phyloP scores from a whole-genome alignment of 2,797 vertebrate genomes.

The Bufotes viridis region DNA sequence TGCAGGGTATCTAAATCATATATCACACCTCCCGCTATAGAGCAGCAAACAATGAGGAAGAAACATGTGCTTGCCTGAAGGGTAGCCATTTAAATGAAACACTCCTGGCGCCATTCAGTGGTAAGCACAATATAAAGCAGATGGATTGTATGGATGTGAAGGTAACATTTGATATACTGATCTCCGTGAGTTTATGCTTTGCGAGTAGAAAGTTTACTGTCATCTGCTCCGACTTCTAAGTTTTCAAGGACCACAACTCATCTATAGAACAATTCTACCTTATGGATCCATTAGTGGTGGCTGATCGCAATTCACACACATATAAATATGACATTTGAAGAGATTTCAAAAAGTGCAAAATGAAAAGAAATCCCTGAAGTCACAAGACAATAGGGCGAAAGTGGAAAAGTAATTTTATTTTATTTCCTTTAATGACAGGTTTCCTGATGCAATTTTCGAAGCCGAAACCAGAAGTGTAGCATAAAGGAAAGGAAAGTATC shows the following conservation, averaged over 20 bases:
- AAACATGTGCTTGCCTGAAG: slow-evolving; percentile 59
- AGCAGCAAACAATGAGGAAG: slow-evolving; percentile 26
- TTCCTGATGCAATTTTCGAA: too few relatives aligned
- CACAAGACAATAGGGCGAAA: too few relatives aligned
- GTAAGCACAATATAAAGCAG: slow-evolving; percentile 40
- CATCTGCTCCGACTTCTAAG: slow-evolving; percentile 30
- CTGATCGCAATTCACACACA: background rate
- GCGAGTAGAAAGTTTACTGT: slow-evolving; percentile 7
- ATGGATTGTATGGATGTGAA: slow-evolving; percentile 54
- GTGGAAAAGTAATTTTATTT: background rate
- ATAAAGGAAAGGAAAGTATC: too few relatives aligned
- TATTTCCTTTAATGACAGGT: too few relatives aligned
- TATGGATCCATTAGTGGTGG: background rate
- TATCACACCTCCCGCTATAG: slow-evolving; percentile 35
- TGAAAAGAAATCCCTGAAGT: background rate
- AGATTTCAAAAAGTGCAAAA: background rate
- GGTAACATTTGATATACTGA: slow-evolving; percentile 41
- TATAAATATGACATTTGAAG: background rate
- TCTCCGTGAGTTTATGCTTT: slow-evolving; percentile 27
- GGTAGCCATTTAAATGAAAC: slow-evolving; percentile 50
- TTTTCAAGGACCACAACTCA: slow-evolving; percentile 62
- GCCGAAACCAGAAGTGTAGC: too few relatives aligned
- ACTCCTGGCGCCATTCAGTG: slow-evolving; percentile 46
- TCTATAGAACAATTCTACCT: background rate
- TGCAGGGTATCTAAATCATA: slow-evolving; percentile 48